phyloP scores from a whole-genome alignment of 2,797 vertebrate species.

The Columba guinea region DNA sequence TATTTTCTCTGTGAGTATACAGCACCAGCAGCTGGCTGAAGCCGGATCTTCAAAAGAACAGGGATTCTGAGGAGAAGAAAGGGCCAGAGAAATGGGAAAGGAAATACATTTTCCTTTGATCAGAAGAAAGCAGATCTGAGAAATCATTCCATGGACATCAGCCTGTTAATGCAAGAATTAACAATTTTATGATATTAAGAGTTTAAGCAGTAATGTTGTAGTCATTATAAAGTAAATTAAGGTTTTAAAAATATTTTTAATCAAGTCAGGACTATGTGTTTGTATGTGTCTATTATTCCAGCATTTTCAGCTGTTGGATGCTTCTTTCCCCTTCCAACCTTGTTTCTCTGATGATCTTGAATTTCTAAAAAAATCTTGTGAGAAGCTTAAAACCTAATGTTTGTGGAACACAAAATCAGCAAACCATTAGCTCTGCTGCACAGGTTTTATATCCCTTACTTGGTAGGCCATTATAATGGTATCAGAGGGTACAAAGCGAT shows the following conservation, averaged over 20 bases:
- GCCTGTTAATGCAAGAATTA: neutral
- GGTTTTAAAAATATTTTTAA: accelerated
- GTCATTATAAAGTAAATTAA: neutral
- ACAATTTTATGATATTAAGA: neutral
- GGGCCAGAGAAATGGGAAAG: neutral
- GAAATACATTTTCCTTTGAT: neutral
- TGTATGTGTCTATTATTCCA: neutral
- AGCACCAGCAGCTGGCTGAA: neutral
- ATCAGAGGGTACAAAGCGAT: neutral
- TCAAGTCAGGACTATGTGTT: neutral
- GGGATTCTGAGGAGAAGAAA: neutral
- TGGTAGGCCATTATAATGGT: neutral
- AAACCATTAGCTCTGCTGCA: neutral
- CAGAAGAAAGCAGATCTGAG: neutral
- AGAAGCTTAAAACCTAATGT: neutral
- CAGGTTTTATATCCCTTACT: neutral
- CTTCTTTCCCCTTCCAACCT: neutral
- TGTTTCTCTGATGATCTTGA: neutral
- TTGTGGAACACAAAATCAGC: neutral
- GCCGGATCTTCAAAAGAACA: neutral
- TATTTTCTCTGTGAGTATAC: neutral
- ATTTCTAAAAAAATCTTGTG: neutral
- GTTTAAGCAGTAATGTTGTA: neutral
- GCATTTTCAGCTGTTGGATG: neutral
- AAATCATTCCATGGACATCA: neutral